phyloP scores from a whole-genome alignment of 2,113 vertebrate genomes.

The Sebastes schlegelii region DNA sequence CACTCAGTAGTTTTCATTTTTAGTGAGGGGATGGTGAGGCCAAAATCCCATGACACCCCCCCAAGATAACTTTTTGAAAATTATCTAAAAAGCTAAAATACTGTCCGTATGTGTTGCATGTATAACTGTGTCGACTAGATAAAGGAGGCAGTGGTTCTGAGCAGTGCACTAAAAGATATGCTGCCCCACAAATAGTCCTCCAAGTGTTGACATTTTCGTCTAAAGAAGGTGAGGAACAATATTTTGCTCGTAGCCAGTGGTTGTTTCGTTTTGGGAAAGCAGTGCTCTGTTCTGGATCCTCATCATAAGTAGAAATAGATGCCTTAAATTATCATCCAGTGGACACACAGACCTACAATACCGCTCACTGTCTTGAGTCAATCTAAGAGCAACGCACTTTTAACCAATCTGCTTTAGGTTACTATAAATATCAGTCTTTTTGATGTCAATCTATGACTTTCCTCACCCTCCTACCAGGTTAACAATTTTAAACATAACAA shows the following conservation, averaged over 20 bases:
- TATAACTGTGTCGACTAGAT: constrained; percentile 33
- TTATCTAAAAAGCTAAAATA: constrained; percentile 69
- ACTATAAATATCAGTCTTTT: constrained; percentile 57
- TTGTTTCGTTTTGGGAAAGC: constrained; percentile 10
- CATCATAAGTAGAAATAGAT: constrained; percentile 65
- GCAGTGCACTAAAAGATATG: constrained; percentile 28
- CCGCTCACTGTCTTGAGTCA: constrained; percentile 53
- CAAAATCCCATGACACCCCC: constrained; percentile 83
- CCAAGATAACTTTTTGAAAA: constrained; percentile 87
- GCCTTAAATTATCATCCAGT: constrained; percentile 75
- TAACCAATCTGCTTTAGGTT: constrained; percentile 48
- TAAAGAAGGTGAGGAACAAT: constrained; percentile 18
- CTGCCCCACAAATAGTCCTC: constrained; percentile 15
- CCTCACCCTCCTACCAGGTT: constrained; percentile 5
- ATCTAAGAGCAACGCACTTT: constrained; percentile 72
- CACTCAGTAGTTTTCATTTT: constrained; percentile 89
- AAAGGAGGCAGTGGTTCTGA: constrained; percentile 11
- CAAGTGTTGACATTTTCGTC: constrained; percentile 18
- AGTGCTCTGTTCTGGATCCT: constrained; percentile 38
- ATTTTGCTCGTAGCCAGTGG: constrained; percentile 6
- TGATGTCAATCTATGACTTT: constrained; percentile 43
- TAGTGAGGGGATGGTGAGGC: constrained; percentile 60
- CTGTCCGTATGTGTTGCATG: constrained; percentile 73
- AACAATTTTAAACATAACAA: constrained; percentile 50
- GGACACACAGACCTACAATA: constrained; percentile 24